Conservation (phyloP, 2,888 invertebrate species). For the Glaucopsyche alexis region DNA sequence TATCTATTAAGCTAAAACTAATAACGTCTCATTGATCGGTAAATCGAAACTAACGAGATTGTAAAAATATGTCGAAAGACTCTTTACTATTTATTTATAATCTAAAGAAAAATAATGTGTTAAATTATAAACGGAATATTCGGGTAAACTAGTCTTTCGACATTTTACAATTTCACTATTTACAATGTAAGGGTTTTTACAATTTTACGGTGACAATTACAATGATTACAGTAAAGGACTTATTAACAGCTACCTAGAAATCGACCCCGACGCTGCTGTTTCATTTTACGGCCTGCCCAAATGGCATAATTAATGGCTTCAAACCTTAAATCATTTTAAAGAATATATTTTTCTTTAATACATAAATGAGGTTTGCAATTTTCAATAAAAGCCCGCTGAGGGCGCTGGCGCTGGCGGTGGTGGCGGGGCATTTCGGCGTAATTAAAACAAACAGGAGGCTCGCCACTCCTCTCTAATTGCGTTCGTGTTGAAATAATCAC, state of each 20-base stretch:
- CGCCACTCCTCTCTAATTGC: slow-evolving; percentile 76
- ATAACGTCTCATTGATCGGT: neutral
- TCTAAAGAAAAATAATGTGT: too few species aligned
- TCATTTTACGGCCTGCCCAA: neutral
- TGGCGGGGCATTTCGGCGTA: slow-evolving; percentile 69
- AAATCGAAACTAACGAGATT: too few species aligned
- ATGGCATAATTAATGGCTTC: neutral
- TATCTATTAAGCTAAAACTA: neutral
- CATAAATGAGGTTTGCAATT: slow-evolving; percentile 67
- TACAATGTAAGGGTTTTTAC: too few species aligned
- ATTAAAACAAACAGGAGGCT: slow-evolving; percentile 77
- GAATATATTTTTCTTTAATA: slow-evolving; percentile 42
- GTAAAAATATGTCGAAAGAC: too few species aligned
- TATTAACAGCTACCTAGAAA: slow-evolving; percentile 11
- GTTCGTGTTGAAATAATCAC: slow-evolving; percentile 75
- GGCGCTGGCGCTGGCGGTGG: slow-evolving; percentile 45
- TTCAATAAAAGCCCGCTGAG: slow-evolving; percentile 64
- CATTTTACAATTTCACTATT: too few species aligned
- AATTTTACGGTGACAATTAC: too few species aligned
- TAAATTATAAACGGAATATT: too few species aligned
- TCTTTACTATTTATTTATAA: too few species aligned
- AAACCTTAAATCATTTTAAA: neutral
- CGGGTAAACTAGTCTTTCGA: too few species aligned
- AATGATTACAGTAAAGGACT: neutral
- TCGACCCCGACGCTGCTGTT: neutral